Conservation (phyloP, 2,888 invertebrate genomes). For the Mechanitis mazaeus region DNA sequence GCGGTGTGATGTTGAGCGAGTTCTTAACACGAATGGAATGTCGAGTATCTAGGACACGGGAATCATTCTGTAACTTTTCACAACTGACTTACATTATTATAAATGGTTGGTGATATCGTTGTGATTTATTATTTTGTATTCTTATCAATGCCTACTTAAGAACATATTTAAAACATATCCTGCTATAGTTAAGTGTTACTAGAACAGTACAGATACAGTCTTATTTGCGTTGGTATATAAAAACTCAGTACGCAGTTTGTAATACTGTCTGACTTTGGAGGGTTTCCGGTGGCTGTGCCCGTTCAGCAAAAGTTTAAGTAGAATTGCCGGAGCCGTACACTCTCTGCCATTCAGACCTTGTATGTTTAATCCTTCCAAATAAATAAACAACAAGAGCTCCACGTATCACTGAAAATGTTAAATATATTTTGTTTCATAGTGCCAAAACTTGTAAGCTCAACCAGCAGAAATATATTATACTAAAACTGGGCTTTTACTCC, state of each 20-base stretch:
- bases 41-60: constrained; percentile 36
- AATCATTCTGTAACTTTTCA: constrained; percentile 53
- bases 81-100: constrained; percentile 33
- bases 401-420: constrained; percentile 57
- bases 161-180: too few relatives aligned
- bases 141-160: not conserved
- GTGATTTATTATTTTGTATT: not conserved
- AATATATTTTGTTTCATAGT: constrained; percentile 41
- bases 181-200: too few relatives aligned
- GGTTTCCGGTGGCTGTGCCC: constrained; percentile 59
- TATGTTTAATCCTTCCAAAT: constrained; percentile 61
- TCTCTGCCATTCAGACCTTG: constrained; percentile 47
- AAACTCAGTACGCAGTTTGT: constrained; percentile 17
- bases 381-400: constrained; percentile 56
- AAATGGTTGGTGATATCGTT: not conserved
- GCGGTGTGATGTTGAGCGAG: constrained; percentile 4
- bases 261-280: constrained; percentile 56
- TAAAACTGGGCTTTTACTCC: constrained; percentile 11
- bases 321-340: constrained; percentile 43
- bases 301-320: constrained; percentile 68
- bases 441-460: constrained; percentile 28
- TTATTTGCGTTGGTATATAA: not conserved
- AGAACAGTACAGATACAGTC: too few relatives aligned
- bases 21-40: constrained; percentile 28
- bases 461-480: constrained; percentile 18